phyloP scores from a whole-genome alignment of 2,888 invertebrate genomes.

The Cerastis rubricosa region DNA sequence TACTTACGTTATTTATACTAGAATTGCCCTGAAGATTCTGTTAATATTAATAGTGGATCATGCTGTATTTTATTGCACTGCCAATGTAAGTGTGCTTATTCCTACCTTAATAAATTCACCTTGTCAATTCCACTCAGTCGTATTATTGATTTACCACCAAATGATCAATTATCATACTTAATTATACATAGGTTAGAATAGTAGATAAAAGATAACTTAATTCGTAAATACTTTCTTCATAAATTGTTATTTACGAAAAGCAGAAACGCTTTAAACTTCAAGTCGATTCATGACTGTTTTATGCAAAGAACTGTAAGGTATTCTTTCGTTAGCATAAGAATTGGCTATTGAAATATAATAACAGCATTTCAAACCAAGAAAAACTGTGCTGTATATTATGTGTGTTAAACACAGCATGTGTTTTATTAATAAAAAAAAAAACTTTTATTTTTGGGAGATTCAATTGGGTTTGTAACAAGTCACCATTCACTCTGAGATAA shows the following conservation, averaged over 20 bases:
- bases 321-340: constrained; percentile 60
- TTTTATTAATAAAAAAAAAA: too few species aligned
- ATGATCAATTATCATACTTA: neutral
- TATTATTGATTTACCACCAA: neutral
- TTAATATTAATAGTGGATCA: neutral
- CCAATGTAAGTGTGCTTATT: neutral
- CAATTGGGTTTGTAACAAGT: constrained; percentile 9
- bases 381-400: constrained; percentile 18
- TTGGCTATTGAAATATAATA: constrained; percentile 53
- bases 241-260: constrained; percentile 16
- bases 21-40: neutral
- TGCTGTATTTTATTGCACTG: neutral
- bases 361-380: constrained; percentile 34
- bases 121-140: neutral
- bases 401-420: too few species aligned
- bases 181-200: neutral
- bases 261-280: constrained; percentile 44
- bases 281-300: constrained; percentile 28
- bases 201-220: neutral
- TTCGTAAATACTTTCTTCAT: neutral
- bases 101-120: too few species aligned
- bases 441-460: too few species aligned
- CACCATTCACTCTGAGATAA: constrained; percentile 1
- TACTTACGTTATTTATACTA: constrained; percentile 5
- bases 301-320: constrained; percentile 47